Percentiles rank a stretch among this genome's conserved stretches.
Conservation (phyloP, 2,113 vertebrate species). For the Apteryx owenii region DNA sequence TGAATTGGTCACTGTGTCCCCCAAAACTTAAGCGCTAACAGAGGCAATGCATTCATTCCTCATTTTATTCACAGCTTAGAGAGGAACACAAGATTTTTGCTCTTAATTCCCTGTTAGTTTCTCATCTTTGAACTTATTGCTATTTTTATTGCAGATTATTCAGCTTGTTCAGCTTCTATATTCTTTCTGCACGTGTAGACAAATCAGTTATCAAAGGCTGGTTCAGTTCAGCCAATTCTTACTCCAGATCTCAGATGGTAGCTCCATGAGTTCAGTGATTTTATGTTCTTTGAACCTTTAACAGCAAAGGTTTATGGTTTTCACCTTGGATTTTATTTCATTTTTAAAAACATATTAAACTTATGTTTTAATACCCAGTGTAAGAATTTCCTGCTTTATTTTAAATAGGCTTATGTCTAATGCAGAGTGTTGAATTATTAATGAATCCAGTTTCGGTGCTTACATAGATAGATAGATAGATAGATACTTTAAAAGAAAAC, state of each 20-base stretch:
- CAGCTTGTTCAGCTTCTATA: not conserved
- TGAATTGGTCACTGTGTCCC: not conserved
- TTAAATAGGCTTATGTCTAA: not conserved
- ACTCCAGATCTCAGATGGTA: slow-evolving; percentile 36
- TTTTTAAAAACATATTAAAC: not conserved
- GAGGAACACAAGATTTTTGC: not conserved
- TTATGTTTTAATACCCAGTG: not conserved
- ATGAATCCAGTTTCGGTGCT: not conserved
- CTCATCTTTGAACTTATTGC: not conserved
- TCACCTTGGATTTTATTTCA: not conserved
- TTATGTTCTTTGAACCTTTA: slow-evolving; percentile 15
- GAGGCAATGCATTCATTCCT: not conserved
- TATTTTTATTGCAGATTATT: slow-evolving; percentile 49
- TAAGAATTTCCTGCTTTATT: not conserved
- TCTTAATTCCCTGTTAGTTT: not conserved
- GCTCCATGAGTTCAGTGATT: not conserved
- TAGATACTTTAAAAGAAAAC: not conserved
- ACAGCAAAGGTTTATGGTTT: not conserved
- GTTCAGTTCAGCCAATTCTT: slow-evolving; percentile 7
- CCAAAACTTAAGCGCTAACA: not conserved
- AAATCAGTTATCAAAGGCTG: slow-evolving; percentile 44
- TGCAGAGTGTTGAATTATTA: not conserved
- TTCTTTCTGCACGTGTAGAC: slow-evolving; percentile 31
- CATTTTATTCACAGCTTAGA: not conserved
- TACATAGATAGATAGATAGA: not conserved